Base-by-base conservation (phyloP, 2,113 vertebrate species). In the Pandion haliaetus region DNA sequence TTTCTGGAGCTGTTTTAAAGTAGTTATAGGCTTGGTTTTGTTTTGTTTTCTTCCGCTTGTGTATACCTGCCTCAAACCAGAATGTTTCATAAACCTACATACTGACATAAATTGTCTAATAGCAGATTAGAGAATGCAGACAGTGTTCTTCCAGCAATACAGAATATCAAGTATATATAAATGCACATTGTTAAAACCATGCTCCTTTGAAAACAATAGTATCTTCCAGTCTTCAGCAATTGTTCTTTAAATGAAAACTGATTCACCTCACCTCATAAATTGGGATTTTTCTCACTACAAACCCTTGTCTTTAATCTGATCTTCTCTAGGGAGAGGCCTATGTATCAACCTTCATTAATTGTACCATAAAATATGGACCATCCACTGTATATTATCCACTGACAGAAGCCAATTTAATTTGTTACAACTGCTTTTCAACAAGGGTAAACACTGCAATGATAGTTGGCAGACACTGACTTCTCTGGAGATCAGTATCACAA, bases 321-420 rank as follows among this genome's bases (percentile, higher is more conserved):
- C 49, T 85, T 80, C 65, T 81, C 67, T 67, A 89, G 28, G 26
- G 90, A 93, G 42, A 52, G 21, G 42, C 5, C 70, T 50, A 49
- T 62, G 34, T 54, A 88, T 57, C 79, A 80, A 19, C 25, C 31
- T 57, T 63, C 0, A 0, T 93, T 96, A 95, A 95, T 24, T 95
- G 74, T 83, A 72, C 44, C 52, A 71, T 92, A 91, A 97, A 95
- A 76, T 78, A 89, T 6, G 15, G 79, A 54, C 49, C 52, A 29
- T 40, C n/a, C n/a, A 18, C 54, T 57, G 44, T 50, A 14, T 25
- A 70, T 79, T 42, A 87, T 8, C 34, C 74, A 47, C 49, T 6
- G 17, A 72, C 47, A 80, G 74, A 88, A 88, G 70, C 70, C 79
- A 96, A 92, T 93, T 94, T 94, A 76, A 88, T 97, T 95, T 86